A percentile compares a stretch with the other conserved stretches of the same genome.
These are phyloP conservation scores for Peromyscus melanophrys DNA, from an alignment of 2,797 vertebrate species.

Conservation along the genomic window DNA sequence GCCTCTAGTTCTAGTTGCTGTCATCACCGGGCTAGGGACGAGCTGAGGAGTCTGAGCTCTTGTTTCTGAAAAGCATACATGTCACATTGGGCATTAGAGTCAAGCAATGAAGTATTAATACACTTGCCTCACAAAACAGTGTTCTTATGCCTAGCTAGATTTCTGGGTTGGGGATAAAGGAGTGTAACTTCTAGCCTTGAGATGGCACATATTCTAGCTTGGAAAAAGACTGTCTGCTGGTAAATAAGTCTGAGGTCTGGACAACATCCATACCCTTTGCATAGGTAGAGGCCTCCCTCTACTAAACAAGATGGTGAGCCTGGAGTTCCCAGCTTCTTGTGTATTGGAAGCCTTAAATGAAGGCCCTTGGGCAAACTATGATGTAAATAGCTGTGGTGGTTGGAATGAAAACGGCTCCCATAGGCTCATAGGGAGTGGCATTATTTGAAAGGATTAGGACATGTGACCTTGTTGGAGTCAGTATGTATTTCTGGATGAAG, in stretches of 20 bases:
- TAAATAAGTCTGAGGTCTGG: neutral
- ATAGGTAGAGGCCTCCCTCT: neutral
- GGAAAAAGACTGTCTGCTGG: neutral
- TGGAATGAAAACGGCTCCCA: neutral
- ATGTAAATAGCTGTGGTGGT: neutral
- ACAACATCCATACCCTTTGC: accelerated
- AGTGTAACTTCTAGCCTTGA: neutral
- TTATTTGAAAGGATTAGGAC: neutral
- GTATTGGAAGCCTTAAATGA: neutral
- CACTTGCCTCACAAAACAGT: neutral
- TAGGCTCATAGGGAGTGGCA: neutral
- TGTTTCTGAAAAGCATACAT: neutral
- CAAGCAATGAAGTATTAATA: neutral
- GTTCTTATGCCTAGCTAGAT: neutral
- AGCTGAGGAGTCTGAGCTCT: neutral
- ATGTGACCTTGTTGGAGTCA: neutral
- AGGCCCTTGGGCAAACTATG: neutral
- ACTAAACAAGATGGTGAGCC: neutral
- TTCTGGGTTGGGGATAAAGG: conserved; percentile 1
- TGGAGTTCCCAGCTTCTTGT: neutral
- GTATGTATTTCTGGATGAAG: neutral
- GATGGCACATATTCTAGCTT: neutral
- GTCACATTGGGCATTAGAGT: neutral
- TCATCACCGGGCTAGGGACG: neutral
- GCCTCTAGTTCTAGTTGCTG: neutral